These are phyloP conservation scores for Hemitrygon akajei DNA, from an alignment of 2,797 vertebrate genomes.

Conservation along the genomic window DNA sequence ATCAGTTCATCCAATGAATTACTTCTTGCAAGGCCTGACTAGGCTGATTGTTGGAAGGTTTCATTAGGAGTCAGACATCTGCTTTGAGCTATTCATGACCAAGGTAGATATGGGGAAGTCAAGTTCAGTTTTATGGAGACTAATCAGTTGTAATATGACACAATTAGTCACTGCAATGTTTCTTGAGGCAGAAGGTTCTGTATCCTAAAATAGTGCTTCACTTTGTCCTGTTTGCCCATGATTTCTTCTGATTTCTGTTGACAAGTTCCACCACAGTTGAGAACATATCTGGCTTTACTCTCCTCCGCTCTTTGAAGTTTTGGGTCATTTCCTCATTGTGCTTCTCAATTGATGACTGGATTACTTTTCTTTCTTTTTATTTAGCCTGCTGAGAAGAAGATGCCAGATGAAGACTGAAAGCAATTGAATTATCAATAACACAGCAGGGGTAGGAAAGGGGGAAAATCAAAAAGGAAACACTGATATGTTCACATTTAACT, in stretches of 20 bases:
- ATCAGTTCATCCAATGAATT: not conserved
- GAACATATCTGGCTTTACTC: not conserved
- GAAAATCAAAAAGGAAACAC: not conserved
- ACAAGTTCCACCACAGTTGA: not conserved
- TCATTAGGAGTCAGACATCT: not conserved
- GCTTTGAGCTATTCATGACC: not conserved
- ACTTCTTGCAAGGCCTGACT: not conserved
- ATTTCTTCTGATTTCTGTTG: not conserved
- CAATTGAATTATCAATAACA: not conserved
- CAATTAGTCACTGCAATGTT: not conserved
- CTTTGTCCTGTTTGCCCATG: not conserved
- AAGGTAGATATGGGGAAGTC: not conserved
- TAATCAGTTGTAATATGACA: not conserved
- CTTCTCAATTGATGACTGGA: not conserved
- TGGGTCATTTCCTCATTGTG: not conserved
- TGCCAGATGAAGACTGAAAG: not conserved
- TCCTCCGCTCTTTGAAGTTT: not conserved
- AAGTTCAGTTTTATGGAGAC: not conserved
- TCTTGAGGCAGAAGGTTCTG: not conserved
- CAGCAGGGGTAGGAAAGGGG: not conserved
- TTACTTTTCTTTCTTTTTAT: not conserved
- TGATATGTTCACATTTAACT: not conserved
- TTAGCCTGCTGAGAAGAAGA: not conserved
- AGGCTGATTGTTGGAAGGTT: not conserved
- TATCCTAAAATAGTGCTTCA: not conserved